Conservation (phyloP, 2,888 invertebrate species). For the Ischnura elegans region DNA sequence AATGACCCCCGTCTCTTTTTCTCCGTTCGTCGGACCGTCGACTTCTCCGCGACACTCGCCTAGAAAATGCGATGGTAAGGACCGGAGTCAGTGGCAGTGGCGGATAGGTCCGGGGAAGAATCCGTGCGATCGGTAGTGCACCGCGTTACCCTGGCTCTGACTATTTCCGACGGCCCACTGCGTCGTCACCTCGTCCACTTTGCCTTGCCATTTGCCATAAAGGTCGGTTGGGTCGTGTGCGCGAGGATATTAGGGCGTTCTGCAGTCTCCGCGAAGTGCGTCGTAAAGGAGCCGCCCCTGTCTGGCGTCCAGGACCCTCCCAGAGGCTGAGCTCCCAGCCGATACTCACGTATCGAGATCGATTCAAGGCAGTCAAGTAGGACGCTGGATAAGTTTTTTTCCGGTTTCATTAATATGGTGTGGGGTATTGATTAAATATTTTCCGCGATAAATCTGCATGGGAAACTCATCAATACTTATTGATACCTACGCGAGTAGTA, state of each 20-base stretch:
- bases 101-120: background rate
- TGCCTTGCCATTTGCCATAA: background rate
- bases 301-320: background rate
- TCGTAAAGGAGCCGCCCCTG: background rate
- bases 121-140: background rate
- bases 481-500: too few species aligned
- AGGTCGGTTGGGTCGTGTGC: background rate
- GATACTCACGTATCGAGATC: too few species aligned
- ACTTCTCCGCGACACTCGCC: too few species aligned
- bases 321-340: too few species aligned
- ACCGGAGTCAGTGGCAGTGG: background rate
- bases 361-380: too few species aligned
- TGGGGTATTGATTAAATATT: too few species aligned
- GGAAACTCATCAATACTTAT: too few species aligned
- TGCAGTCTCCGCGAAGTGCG: background rate
- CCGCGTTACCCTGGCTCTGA: background rate
- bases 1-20: background rate
- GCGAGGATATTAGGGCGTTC: background rate
- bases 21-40: background rate
- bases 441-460: too few species aligned
- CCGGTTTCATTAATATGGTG: too few species aligned
- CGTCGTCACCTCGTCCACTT: too few species aligned
- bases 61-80: too few species aligned
- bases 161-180: background rate
- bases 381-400: too few species aligned